Percentiles rank a stretch among this genome's conserved stretches.
These are phyloP conservation scores for Ormyrus rosae DNA, from an alignment of 2,888 invertebrate genomes.

Conservation along the genomic window DNA sequence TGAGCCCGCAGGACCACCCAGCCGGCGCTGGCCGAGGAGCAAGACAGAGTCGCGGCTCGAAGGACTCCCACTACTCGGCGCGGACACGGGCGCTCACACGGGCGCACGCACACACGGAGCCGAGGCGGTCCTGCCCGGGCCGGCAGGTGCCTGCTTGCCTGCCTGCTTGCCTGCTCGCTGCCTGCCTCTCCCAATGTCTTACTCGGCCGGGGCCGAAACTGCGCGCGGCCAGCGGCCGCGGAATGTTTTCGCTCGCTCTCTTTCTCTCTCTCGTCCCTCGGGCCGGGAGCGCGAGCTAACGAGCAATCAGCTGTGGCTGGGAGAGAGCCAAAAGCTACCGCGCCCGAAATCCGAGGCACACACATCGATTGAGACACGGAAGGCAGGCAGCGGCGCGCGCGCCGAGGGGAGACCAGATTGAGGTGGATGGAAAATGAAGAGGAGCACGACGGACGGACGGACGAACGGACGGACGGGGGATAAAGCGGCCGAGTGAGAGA, in stretches of 20 bases:
- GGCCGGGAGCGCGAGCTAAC: background rate
- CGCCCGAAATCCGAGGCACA: background rate
- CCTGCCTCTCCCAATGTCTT: slow-evolving; percentile 25
- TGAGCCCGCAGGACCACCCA: slow-evolving; percentile 76
- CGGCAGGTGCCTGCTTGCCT: slow-evolving; percentile 57
- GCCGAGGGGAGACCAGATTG: slow-evolving; percentile 52
- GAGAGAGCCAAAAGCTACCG: background rate
- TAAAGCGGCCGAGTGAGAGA: slow-evolving; percentile 71
- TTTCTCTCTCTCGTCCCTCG: background rate
- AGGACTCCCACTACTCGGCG: background rate
- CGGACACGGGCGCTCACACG: too few relatives aligned
- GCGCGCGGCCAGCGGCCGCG: too few relatives aligned
- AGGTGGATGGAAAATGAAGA: slow-evolving; percentile 57
- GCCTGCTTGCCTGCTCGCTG: slow-evolving; percentile 7
- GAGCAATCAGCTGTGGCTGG: background rate
- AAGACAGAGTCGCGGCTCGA: slow-evolving; percentile 54
- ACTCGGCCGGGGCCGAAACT: background rate
- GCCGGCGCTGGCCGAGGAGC: slow-evolving; percentile 66
- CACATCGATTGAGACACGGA: slow-evolving; percentile 49
- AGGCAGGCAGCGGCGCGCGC: slow-evolving; percentile 9
- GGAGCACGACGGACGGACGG: slow-evolving; percentile 44
- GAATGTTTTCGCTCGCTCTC: background rate
- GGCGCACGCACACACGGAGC: background rate
- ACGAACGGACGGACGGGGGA: slow-evolving; percentile 55
- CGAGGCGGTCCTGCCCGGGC: too few relatives aligned